phyloP scores from a whole-genome alignment of 2,113 vertebrate species.

The Mellivora capensis region DNA sequence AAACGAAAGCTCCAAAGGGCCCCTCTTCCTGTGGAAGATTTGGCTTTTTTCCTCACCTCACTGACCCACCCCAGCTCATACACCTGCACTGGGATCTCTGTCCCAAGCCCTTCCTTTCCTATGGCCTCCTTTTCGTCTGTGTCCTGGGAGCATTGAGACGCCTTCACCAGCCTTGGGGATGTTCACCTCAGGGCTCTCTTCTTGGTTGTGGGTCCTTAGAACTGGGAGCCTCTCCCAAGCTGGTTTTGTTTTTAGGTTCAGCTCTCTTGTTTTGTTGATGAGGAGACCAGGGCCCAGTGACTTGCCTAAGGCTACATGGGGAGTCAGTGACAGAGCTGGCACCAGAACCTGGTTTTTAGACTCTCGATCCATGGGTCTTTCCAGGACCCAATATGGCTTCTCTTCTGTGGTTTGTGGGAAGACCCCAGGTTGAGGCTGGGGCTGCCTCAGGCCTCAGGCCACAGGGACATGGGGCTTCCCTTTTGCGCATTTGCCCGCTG shows the following conservation, averaged over 20 bases:
- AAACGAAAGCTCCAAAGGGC: background rate
- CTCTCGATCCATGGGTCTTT: conserved; percentile 37
- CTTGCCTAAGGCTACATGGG: background rate
- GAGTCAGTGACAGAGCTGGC: background rate
- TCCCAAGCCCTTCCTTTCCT: background rate
- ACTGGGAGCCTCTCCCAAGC: background rate
- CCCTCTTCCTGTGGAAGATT: background rate
- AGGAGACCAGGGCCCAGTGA: background rate
- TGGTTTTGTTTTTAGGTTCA: background rate
- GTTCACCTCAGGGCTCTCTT: background rate
- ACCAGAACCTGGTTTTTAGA: background rate
- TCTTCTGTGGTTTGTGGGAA: conserved; percentile 47
- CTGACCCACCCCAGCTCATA: background rate
- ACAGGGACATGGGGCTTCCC: background rate
- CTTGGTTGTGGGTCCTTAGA: background rate
- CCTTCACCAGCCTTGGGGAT: background rate
- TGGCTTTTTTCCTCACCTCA: background rate
- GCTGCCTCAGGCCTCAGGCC: background rate
- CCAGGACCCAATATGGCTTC: conserved; percentile 4
- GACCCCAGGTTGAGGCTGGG: background rate
- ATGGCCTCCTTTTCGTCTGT: background rate
- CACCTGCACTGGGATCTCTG: accelerated
- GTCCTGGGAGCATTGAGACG: background rate
- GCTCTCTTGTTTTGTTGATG: background rate
- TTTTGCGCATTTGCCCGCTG: background rate